These are phyloP conservation scores for Rynchops niger DNA, from an alignment of 2,113 vertebrate genomes.

Conservation along the genomic window DNA sequence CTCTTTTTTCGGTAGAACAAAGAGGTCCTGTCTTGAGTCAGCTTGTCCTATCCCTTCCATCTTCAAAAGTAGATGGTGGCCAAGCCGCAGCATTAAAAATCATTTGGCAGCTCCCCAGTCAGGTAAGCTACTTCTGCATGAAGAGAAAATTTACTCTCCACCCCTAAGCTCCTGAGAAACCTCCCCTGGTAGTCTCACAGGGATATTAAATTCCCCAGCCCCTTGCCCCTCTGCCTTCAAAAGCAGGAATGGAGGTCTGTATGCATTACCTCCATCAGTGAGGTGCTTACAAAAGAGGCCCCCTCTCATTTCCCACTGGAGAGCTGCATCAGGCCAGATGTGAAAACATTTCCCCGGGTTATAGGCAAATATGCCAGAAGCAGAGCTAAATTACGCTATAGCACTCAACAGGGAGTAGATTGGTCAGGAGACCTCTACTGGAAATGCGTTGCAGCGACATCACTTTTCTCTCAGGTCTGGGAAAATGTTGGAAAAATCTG, in stretches of 20 bases:
- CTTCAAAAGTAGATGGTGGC: neutral
- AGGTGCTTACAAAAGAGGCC: neutral
- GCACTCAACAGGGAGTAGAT: neutral
- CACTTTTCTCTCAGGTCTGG: neutral
- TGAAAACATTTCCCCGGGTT: neutral
- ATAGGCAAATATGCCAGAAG: neutral
- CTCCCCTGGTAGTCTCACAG: neutral
- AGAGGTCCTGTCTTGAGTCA: neutral
- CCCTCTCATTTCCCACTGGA: rapidly evolving
- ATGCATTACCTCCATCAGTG: neutral
- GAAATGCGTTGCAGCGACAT: neutral
- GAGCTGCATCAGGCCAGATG: neutral
- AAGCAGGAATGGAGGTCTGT: neutral
- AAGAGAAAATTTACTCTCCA: neutral
- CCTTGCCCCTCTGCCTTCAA: rapidly evolving
- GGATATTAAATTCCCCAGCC: neutral
- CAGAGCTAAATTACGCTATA: neutral
- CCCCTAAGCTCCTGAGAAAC: neutral
- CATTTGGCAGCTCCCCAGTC: neutral
- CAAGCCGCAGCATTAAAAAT: neutral
- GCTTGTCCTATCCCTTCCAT: neutral
- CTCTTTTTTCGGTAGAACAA: neutral
- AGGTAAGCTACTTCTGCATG: neutral
- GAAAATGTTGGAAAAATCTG: neutral
- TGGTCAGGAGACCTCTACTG: neutral